Base-by-base conservation (phyloP, 2,888 invertebrate species). In the Mesodorylaimus sp. region DNA sequence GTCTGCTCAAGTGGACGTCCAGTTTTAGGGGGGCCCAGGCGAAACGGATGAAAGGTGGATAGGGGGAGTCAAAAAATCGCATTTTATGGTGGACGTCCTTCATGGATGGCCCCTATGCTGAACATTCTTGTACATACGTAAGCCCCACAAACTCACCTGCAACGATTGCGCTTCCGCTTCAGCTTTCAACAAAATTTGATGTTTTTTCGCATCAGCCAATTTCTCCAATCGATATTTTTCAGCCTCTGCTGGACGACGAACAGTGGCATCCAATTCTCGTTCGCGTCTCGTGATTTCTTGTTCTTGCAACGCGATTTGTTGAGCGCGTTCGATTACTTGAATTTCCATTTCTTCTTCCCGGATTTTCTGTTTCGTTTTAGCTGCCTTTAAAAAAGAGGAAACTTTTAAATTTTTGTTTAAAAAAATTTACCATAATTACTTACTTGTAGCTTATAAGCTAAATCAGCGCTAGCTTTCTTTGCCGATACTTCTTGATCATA, bases 301-400 rank as follows among this genome's bases (percentile, higher is more conserved):
- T 59, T 89, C 87, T 68, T 91, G 89, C 0, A 93, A 85, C 47
- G 80, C 79, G 61, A 93, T 91, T 71, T 88, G 85, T 67, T 91
- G 89, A 0, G 81, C 79, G 51, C 87, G 77, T 69, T 89, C 88
- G 26, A 88, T 81, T 1, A 88, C 69, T 54, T 65, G 79, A 51
- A 93, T 86, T 62, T 93, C 88, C 91, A 93, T 93, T 65, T 89
- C 83, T 67, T 95, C 93, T 62, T 91, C 89, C 71, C 87, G 87
- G 61, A 88, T 87, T 54, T 84, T 77, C 66, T 93, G 91, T 61
- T 86, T 84, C 0, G 89, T 91, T 70, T 91, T 91, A 1, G 88
- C 88, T 1, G 87, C 87, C 75, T 89, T 87, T 51, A 32, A 32
- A 16, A 32, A 32, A 32, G 32, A 32, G 32, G 16, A 32, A 16